Evolutionary conservation across 2,797 vertebrate genomes (phyloP).

Genomic region (Cossypha polioptera): DNA sequence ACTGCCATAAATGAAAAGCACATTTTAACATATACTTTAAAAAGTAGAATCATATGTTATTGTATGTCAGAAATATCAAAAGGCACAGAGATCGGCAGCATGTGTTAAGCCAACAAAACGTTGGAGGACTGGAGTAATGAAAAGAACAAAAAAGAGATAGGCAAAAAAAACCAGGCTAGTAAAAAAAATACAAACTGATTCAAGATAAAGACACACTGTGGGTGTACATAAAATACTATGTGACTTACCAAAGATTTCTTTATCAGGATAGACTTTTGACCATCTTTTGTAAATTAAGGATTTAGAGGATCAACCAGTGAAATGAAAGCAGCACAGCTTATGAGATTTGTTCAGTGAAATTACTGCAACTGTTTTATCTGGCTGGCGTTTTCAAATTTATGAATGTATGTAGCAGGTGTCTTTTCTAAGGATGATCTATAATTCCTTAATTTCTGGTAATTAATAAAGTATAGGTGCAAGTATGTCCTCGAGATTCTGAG

Average conservation of each 20-base stretch:
- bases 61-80: not conserved
- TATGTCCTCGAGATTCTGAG: not conserved
- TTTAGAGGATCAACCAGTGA: not conserved
- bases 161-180: not conserved
- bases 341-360: not conserved
- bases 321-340: not conserved
- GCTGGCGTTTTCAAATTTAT: not conserved
- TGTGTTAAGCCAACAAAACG: fast-evolving
- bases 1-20: not conserved
- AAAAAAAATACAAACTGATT: not conserved
- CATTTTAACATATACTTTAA: not conserved
- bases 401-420: not conserved
- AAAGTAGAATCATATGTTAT: not conserved
- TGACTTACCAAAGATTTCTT: not conserved
- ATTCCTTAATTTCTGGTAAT: not conserved
- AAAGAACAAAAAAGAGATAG: not conserved
- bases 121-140: not conserved
- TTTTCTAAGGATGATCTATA: not conserved
- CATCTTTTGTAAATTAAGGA: not conserved
- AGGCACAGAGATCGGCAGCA: not conserved
- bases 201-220: not conserved
- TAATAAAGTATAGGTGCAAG: not conserved
- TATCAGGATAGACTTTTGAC: not conserved
- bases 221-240: not conserved
- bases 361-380: not conserved